These are phyloP conservation scores for Meteorus sp. DNA, from an alignment of 1,140 invertebrate species.

Conservation along the genomic window DNA sequence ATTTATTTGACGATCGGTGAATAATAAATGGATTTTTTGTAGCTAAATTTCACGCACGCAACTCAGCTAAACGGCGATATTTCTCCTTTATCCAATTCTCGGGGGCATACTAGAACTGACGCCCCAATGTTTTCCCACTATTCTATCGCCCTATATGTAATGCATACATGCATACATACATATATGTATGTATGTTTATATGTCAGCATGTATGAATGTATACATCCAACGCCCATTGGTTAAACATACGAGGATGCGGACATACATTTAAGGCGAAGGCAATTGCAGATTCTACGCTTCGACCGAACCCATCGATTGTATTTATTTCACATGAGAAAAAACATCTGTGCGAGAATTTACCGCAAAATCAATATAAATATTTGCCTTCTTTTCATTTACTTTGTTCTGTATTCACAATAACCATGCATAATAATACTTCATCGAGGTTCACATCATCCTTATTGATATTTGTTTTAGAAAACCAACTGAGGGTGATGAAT, in stretches of 20 bases:
- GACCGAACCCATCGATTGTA: not conserved
- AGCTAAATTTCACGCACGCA: not conserved
- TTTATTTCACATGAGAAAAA: no score
- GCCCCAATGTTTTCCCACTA: not conserved
- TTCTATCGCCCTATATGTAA: no score
- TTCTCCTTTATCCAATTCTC: not conserved
- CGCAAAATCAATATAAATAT: not conserved
- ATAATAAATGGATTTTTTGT: not conserved
- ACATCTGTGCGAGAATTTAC: no score
- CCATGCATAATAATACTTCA: not conserved
- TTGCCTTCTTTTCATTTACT: not conserved
- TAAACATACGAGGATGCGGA: not conserved
- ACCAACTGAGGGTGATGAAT: slow-evolving; percentile 79
- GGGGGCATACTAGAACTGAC: not conserved
- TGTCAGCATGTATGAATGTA: no score
- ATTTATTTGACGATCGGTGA: not conserved
- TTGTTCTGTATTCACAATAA: not conserved
- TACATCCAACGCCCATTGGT: not conserved
- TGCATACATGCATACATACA: no score
- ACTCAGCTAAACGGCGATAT: not conserved
- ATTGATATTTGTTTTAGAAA: slow-evolving; percentile 64
- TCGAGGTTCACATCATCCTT: not conserved
- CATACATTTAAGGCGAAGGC: no score
- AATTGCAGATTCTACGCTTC: not conserved
- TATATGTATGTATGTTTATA: no score